Base-by-base conservation (phyloP, 2,797 vertebrate genomes). In the Megaceryle alcyon region DNA sequence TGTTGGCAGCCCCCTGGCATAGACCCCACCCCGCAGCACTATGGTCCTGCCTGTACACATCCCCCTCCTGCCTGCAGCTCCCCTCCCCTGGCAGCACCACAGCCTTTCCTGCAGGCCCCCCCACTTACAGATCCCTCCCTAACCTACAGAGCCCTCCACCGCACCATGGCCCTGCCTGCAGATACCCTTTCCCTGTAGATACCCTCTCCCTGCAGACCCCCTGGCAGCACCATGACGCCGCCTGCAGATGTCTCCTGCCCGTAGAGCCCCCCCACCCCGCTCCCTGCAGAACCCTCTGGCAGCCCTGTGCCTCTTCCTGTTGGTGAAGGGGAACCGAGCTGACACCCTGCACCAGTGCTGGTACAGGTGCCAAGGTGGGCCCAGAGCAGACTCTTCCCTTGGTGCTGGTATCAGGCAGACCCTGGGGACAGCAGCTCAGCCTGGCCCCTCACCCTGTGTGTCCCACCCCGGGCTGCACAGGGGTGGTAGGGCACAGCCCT, bases 341-440 rank as follows among this genome's bases (percentile, higher is more conserved):
- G 64, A 28, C 48, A 10, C 33, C 39, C 59, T 15, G 46, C 0
- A 0, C 35, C 2, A 3, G 1, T 2, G 31, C 33, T 2, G 43
- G 14, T 6, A 44, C 31, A 1, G 46, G 46, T 76, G 31, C 51
- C 39, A 25, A n/a, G 22, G 3, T 0, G 6, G 12, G 23, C 31
- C 22, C 7, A 3, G 35, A 7, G 12, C 0, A 0, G 51, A 39
- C 19, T n/a, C 39, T 10, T 26, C 14, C 39, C 43, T 1, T 2
- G 0, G 37, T 4, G 25, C 25, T 8, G 3, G 33, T 1, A 19
- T 1, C 14, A 11, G 65, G 41, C 41, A 53, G 37, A 41, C 28
- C 43, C 31, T n/a, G 19, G 37, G 49, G 78, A 21, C 44, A 6
- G 69, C 2, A n/a, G 20, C 18, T n/a, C 56, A 23, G 79, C 21